A percentile compares a stretch with the other conserved stretches of the same genome.
phyloP scores from a whole-genome alignment of 2,888 invertebrate species.

The Dynastes maya region DNA sequence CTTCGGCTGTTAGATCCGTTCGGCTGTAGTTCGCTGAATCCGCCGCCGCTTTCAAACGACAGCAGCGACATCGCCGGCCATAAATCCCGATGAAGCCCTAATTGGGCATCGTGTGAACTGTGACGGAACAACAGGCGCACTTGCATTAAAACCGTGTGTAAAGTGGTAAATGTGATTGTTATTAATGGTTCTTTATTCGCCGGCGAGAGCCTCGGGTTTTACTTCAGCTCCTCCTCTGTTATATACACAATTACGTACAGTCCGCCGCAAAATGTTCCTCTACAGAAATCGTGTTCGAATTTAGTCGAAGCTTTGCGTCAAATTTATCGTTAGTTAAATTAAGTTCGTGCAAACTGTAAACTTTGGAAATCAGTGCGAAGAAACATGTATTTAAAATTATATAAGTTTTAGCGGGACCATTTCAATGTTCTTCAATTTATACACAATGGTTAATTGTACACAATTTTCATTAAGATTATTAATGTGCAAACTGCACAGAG shows the following conservation, averaged over 20 bases:
- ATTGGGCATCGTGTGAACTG: slow-evolving; percentile 33
- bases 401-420: no score
- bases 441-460: no score
- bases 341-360: no score
- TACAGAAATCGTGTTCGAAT: no score
- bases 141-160: slow-evolving; percentile 34
- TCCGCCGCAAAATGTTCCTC: neutral
- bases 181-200: slow-evolving; percentile 38
- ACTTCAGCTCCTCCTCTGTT: neutral
- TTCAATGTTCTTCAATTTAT: no score
- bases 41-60: slow-evolving; percentile 6
- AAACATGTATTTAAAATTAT: no score
- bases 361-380: no score
- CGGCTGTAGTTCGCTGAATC: neutral
- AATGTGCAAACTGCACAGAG: no score
- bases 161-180: slow-evolving; percentile 40
- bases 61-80: slow-evolving; percentile 15
- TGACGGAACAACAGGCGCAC: slow-evolving; percentile 35
- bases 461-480: no score
- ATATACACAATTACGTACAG: neutral
- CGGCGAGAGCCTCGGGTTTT: neutral
- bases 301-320: no score
- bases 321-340: no score
- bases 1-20: no score
- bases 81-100: slow-evolving; percentile 37